Conservation (phyloP, 2,888 invertebrate species). For the Ophion costatus region DNA sequence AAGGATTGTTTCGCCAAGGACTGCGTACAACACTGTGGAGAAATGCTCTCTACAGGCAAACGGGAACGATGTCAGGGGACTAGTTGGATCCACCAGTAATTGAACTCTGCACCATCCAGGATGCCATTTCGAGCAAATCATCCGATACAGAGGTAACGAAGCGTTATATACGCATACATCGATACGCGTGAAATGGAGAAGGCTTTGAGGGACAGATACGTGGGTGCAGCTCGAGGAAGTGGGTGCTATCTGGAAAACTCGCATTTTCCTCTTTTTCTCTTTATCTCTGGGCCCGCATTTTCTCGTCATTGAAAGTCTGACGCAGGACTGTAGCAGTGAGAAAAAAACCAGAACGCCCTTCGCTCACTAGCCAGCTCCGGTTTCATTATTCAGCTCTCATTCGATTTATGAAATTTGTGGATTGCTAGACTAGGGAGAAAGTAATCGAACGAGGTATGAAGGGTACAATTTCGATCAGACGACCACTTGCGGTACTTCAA, state of each 20-base stretch:
- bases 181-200: conserved; percentile 41
- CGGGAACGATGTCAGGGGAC: conserved; percentile 9
- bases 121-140: conserved; percentile 60
- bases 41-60: conserved; percentile 30
- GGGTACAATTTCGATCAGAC: not conserved
- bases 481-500: not conserved
- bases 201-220: conserved; percentile 40
- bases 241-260: conserved; percentile 45
- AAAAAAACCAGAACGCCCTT: conserved; percentile 28
- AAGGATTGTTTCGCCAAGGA: conserved; percentile 54
- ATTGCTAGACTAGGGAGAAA: conserved; percentile 6
- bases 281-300: conserved; percentile 27
- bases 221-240: conserved; percentile 38
- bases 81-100: conserved; percentile 38
- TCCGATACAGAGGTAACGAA: conserved; percentile 57
- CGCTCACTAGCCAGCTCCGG: not conserved
- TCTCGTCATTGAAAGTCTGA: conserved; percentile 25
- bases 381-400: conserved; percentile 30
- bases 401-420: conserved; percentile 51
- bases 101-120: conserved; percentile 49
- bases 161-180: conserved; percentile 6
- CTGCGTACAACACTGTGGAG: conserved; percentile 1
- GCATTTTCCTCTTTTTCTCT: conserved; percentile 35
- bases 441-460: not conserved
- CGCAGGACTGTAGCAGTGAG: conserved; percentile 28